Evolutionary conservation across 1,140 invertebrate species (phyloP), one percentile per base, ranked within the genome.

Genomic region (Oryctes rhinoceros): DNA sequence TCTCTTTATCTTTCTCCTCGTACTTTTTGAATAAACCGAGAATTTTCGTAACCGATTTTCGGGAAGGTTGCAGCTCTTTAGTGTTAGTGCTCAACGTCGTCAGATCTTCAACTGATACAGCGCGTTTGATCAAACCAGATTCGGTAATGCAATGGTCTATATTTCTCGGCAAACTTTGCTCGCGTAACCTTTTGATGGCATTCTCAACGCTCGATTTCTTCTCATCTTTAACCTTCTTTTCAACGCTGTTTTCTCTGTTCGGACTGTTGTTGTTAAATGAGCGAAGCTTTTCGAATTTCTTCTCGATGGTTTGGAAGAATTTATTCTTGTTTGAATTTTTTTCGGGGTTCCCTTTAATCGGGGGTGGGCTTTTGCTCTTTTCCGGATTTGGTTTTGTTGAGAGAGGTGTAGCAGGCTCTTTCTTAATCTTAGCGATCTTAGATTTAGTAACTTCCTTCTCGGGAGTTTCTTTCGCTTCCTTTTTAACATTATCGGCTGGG

Each of bases 21-120:
- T 91, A 91, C 84, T 92, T 94, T 80, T 92, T 93, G 82, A 95
- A 93, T 0, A 95, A 85, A 3, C 93, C 93, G 20, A 95, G 87
- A 78, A 95, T 93, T 82, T 91, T 93, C 86, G 84, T 94, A 85
- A 87, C 92, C 88, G 83, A 91, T 89, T 90, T 91, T 89, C 89
- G 91, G 83, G 86, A 88, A 80, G 81, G 81, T 83, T 87, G 84
- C 47, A 85, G 78, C 20, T 85, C 71, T 84, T 84, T 87, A 6
- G 62, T 24, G 75, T 83, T 84, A 82, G 85, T 87, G 74, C 82
- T 88, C 62, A 89, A 24, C 18, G 47, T 87, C 3, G 91, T 89
- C 20, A 94, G 88, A 83, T 94, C 91, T 79, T 93, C 93, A 4
- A 92, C 89, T 20, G 93, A 94, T 1, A 91, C 90, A 2, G 93